phyloP scores from a whole-genome alignment of 2,888 invertebrate species.

The Ariolimax columbianus region DNA sequence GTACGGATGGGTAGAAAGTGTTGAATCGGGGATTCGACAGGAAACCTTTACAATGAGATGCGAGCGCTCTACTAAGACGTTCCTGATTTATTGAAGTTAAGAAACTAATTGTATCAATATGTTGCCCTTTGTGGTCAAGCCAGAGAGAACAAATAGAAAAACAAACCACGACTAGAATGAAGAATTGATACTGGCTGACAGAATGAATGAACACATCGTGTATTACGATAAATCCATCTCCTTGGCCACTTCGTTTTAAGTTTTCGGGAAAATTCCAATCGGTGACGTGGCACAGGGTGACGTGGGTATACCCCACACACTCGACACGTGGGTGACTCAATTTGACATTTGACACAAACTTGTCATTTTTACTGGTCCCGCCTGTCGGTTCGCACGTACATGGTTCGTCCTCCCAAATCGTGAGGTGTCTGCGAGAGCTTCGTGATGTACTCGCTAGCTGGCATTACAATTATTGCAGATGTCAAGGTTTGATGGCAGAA shows the following conservation, averaged over 20 bases:
- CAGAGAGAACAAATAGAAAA: no score
- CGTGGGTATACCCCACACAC: background rate
- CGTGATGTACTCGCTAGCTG: background rate
- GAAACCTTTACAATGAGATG: no score
- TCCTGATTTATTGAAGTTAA: no score
- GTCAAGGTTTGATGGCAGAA: background rate
- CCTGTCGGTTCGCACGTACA: constrained; percentile 5
- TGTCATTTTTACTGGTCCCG: constrained; percentile 18
- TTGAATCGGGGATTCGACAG: no score
- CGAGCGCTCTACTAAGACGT: no score
- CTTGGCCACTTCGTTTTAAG: background rate
- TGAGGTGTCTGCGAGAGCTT: background rate
- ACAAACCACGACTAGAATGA: no score
- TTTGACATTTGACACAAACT: constrained; percentile 28
- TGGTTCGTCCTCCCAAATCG: background rate
- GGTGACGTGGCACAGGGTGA: background rate
- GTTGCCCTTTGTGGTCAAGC: no score
- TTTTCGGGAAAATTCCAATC: background rate
- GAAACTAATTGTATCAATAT: no score
- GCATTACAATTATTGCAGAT: background rate
- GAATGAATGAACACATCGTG: no score
- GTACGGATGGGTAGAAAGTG: no score
- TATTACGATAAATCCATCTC: background rate
- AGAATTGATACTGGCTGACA: no score
- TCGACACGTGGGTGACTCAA: background rate